These are phyloP conservation scores for Drosophila sp. DNA, from an alignment of 1,140 invertebrate species.

Conservation along the genomic window DNA sequence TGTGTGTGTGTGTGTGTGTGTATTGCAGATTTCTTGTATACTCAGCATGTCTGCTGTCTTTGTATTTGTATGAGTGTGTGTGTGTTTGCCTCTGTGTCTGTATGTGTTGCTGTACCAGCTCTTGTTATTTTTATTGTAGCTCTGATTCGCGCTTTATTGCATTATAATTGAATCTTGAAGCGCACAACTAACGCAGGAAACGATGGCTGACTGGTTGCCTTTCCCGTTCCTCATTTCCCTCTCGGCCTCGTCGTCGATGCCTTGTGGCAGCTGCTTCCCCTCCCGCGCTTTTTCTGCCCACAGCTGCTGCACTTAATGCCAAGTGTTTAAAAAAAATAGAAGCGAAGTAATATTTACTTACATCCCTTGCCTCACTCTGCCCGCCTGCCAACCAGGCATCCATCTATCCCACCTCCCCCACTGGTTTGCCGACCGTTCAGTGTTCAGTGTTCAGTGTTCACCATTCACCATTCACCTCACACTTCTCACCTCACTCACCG, in stretches of 20 bases:
- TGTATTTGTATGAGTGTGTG: constrained; percentile 18
- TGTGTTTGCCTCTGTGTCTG: constrained; percentile 19
- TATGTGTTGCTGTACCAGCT: constrained; percentile 33
- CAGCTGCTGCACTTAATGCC: constrained; percentile 80
- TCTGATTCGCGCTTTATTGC: constrained; percentile 83
- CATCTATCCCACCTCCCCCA: constrained; percentile 16
- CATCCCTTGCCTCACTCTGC: constrained; percentile 22
- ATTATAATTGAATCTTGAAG: constrained; percentile 83
- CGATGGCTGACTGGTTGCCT: constrained; percentile 70
- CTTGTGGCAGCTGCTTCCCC: constrained; percentile 38
- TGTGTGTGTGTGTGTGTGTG: constrained; percentile 22
- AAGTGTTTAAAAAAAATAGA: constrained; percentile 73
- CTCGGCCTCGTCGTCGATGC: constrained; percentile 17
- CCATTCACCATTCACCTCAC: constrained; percentile 23
- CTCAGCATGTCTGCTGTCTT: constrained; percentile 34
- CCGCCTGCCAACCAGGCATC: constrained; percentile 17
- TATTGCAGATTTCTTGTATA: constrained; percentile 34
- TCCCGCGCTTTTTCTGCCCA: constrained; percentile 10
- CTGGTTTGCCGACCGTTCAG: no score
- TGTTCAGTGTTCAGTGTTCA: constrained; percentile 1
- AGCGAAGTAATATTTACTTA: constrained; percentile 76
- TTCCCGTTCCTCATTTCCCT: constrained; percentile 20
- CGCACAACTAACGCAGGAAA: constrained; percentile 81
- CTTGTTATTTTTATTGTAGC: constrained; percentile 81
- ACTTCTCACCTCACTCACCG: constrained; percentile 30